Conservation (phyloP, 2,113 vertebrate genomes). For the Stigmatopora argus region DNA sequence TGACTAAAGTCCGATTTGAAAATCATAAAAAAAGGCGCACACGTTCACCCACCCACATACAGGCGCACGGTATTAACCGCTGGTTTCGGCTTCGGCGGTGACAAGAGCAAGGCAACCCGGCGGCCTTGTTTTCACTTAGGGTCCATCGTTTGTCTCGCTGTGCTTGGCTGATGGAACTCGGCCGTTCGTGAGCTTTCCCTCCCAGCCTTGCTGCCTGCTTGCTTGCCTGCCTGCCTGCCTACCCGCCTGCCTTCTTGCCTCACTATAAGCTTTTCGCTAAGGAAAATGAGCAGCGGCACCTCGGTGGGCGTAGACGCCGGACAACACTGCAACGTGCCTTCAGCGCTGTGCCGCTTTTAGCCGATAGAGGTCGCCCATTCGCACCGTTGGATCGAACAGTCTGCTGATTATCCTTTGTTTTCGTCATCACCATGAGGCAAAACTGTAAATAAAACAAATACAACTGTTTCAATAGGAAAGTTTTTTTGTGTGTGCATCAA, state of each 20-base stretch:
- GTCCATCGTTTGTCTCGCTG: slow-evolving; percentile 42
- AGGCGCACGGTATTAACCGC: not conserved
- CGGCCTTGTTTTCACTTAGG: slow-evolving; percentile 40
- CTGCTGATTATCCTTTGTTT: too few species aligned
- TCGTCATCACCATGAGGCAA: too few species aligned
- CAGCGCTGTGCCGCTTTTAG: not conserved
- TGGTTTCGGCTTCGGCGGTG: slow-evolving; percentile 3
- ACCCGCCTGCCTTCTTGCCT: slow-evolving; percentile 12
- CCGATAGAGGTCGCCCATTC: not conserved
- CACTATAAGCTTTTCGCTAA: slow-evolving; percentile 43
- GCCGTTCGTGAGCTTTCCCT: slow-evolving; percentile 33
- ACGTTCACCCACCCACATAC: not conserved
- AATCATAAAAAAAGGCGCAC: not conserved
- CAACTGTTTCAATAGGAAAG: too few species aligned
- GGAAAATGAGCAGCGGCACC: slow-evolving; percentile 38
- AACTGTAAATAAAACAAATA: too few species aligned
- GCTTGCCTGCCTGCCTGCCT: slow-evolving; percentile 14
- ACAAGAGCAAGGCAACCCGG: slow-evolving; percentile 32
- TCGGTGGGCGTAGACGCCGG: slow-evolving; percentile 56
- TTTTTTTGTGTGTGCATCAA: too few species aligned
- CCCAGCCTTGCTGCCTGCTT: slow-evolving; percentile 23
- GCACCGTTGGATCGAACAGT: too few species aligned
- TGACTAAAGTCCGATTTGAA: slow-evolving; percentile 5
- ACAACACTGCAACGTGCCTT: slow-evolving; percentile 9
- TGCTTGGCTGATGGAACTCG: slow-evolving; percentile 29